Conservation (phyloP, 2,113 vertebrate genomes). For the Burhinus bistriatus region DNA sequence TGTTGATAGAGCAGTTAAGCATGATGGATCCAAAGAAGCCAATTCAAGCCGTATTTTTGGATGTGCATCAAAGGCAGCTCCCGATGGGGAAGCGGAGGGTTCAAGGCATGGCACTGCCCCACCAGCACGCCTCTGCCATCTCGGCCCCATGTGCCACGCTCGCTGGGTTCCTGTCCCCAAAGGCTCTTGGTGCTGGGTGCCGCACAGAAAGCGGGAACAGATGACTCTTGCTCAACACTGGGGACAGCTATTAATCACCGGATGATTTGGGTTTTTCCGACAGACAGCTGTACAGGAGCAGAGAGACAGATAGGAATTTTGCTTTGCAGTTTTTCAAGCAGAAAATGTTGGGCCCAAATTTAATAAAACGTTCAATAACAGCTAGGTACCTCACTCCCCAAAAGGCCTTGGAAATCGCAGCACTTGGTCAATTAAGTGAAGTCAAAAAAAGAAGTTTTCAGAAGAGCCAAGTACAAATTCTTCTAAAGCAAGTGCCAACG, state of each 20-base stretch:
- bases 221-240: neutral
- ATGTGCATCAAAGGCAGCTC: neutral
- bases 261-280: neutral
- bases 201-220: neutral
- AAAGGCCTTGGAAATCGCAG: neutral
- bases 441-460: neutral
- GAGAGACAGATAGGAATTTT: neutral
- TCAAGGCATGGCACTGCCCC: neutral
- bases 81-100: neutral
- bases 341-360: neutral
- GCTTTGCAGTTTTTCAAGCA: neutral
- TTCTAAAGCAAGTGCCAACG: neutral
- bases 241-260: neutral
- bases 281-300: neutral
- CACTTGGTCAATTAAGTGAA: neutral
- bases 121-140: neutral
- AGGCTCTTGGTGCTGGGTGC: neutral
- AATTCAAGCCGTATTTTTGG: neutral
- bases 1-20: neutral
- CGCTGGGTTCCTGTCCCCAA: neutral
- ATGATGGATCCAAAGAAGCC: neutral
- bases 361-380: neutral
- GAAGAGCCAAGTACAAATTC: neutral
- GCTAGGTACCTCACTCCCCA: neutral
- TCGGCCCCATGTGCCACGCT: accelerated